Conservation (phyloP, 1,140 invertebrate species). For the Drosophila cardini region DNA sequence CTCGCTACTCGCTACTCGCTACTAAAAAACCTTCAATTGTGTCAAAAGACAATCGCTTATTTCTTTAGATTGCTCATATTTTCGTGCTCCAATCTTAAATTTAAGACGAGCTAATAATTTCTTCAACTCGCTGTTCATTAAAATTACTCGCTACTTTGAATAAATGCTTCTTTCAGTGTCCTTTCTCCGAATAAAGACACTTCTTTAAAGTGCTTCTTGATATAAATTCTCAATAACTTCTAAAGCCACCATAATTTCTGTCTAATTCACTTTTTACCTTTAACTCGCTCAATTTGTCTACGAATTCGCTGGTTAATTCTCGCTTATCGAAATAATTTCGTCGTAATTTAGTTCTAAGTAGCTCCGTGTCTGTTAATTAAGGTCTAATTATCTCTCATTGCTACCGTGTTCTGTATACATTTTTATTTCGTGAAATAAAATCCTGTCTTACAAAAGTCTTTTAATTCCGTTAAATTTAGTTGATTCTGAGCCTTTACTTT, state of each 20-base stretch:
- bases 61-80: too few relatives aligned
- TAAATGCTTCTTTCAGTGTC: neutral
- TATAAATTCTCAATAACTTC: too few relatives aligned
- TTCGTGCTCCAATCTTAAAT: too few relatives aligned
- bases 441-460: neutral
- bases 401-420: neutral
- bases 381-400: slow-evolving; percentile 10
- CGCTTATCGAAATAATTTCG: slow-evolving; percentile 3
- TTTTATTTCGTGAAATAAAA: neutral
- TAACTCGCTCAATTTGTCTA: neutral
- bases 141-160: neutral
- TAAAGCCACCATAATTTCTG: neutral
- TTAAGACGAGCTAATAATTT: too few relatives aligned
- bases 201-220: too few relatives aligned
- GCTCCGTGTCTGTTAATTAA: slow-evolving; percentile 1
- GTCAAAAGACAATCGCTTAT: too few relatives aligned
- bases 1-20: too few relatives aligned
- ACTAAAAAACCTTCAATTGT: too few relatives aligned
- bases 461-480: neutral
- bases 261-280: neutral
- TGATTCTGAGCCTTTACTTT: neutral
- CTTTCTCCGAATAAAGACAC: too few relatives aligned
- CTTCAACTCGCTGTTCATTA: too few relatives aligned
- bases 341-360: slow-evolving; percentile 5
- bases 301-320: neutral